Base-by-base conservation (phyloP, 2,888 invertebrate genomes). In the Kuschelorhynchus macadamiae region DNA sequence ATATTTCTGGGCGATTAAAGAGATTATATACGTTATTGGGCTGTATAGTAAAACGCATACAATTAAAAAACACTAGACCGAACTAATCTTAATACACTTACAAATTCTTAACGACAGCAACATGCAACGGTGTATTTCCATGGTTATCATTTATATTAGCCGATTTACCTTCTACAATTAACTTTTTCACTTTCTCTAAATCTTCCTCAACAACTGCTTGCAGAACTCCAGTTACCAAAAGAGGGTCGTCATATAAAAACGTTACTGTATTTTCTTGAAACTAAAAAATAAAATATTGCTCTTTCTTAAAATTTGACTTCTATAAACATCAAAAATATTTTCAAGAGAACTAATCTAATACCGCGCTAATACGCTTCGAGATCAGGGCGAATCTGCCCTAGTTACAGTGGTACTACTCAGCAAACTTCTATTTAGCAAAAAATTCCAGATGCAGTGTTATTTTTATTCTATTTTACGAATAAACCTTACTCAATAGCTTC, bases 121-220 rank as follows among this genome's bases (percentile, higher is more conserved):
- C 33, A 59, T 79, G 79, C 41, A 79, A 67, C n/a, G 79, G 74
- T 4, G 77, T 76, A 63, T 78, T 76, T 42, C 78, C 77, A 69
- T 74, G 66, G 56, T 79, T 78, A 53, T 78, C 78, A 46, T 74
- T 75, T 17, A 74, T 69, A 57, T 77, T 77, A 16, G 76, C 49
- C 11, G 75, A 74, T 57, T 72, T 72, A 50, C 76, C 76, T 21
- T 61, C 44, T 16, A 46, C 17, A 32, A 77, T 50, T 36, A 76
- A 62, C 14, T 47, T 32, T 64, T 74, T 71, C n/a, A 78, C 21
- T 61, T 67, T 66, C 0, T 70, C 66, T 46, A 77, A 47, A 70
- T 78, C 68, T 60, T 66, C 71, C 16, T 64, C 56, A 3, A 72
- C 63, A 18, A 77, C 76, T 25, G 77, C 76, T 55, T 67, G 64